Conservation (phyloP, 2,888 invertebrate species). For the Phasia obesa region DNA sequence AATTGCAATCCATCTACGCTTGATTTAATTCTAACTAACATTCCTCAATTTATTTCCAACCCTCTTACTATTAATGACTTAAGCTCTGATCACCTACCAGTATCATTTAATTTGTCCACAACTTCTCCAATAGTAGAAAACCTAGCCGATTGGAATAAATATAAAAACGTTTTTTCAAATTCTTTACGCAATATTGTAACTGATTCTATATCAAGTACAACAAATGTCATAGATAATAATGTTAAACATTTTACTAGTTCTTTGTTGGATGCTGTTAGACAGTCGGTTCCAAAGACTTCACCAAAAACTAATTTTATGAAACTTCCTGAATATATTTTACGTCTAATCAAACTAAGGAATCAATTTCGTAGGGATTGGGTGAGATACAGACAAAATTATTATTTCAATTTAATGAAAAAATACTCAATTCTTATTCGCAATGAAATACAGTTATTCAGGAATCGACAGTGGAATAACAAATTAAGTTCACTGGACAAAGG, state of each 20-base stretch:
- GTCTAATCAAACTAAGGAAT: not conserved
- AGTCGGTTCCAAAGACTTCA: not conserved
- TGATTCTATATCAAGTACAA: not conserved
- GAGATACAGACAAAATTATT: not conserved
- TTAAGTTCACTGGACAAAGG: not conserved
- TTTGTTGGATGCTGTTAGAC: not conserved
- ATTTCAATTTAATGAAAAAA: not conserved
- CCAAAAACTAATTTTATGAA: not conserved
- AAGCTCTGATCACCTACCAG: constrained; percentile 5
- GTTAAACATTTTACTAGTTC: not conserved
- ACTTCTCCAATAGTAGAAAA: not conserved
- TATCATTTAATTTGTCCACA: constrained; percentile 1
- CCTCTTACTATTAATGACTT: not conserved
- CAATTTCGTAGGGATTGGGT: not conserved
- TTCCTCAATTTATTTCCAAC: not conserved
- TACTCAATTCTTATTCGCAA: not conserved
- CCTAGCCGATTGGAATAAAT: not conserved
- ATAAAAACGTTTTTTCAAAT: not conserved
- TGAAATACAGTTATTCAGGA: not conserved
- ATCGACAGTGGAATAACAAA: constrained; percentile 2
- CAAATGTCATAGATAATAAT: not conserved
- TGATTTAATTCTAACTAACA: too few species aligned
- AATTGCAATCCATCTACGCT: too few species aligned
- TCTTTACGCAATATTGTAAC: not conserved
- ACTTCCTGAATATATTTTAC: not conserved